A percentile compares a stretch with the other conserved stretches of the same genome.
Evolutionary conservation across 2,113 vertebrate genomes (phyloP).

Genomic region (Mirza zaza): DNA sequence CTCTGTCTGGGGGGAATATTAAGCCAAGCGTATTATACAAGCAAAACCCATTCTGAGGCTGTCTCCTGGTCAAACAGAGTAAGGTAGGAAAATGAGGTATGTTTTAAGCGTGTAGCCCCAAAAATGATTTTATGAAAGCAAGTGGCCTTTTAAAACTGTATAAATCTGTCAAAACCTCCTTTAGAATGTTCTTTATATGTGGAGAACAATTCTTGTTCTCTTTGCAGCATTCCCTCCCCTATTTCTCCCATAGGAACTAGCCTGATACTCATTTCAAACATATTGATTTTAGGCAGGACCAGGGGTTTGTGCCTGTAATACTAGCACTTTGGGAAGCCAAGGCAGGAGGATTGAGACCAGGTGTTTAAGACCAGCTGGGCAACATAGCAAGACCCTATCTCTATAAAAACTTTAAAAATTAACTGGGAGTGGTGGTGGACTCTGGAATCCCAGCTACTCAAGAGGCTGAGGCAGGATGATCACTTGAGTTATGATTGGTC

Average conservation of each 20-base stretch:
- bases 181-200: neutral
- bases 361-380: too few species aligned
- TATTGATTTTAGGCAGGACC: neutral
- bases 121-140: neutral
- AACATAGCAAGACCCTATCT: too few species aligned
- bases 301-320: too few species aligned
- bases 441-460: too few species aligned
- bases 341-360: too few species aligned
- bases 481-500: too few species aligned
- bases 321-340: too few species aligned
- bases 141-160: neutral
- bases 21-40: neutral
- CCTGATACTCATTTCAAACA: neutral
- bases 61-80: constrained; percentile 6
- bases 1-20: neutral
- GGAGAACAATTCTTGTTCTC: neutral
- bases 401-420: too few species aligned
- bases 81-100: neutral
- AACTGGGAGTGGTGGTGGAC: too few species aligned
- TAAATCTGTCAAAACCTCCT: neutral
- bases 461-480: too few species aligned
- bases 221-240: neutral
- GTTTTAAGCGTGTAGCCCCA: neutral
- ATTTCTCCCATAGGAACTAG: neutral
- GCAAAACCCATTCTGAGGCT: neutral